phyloP scores from a whole-genome alignment of 2,888 invertebrate species.

The Mayetiola destructor region DNA sequence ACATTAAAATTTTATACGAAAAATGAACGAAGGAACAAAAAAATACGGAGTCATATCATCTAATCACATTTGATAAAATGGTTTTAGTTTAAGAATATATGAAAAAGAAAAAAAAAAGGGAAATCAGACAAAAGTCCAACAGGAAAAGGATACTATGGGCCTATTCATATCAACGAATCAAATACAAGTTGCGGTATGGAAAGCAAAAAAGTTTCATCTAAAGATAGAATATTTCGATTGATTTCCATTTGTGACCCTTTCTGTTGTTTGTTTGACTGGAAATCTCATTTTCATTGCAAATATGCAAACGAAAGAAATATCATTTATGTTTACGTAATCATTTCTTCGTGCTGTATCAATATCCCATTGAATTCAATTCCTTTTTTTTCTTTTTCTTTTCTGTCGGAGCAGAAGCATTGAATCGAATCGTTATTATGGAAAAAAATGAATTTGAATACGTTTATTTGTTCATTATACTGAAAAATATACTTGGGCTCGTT shows the following conservation, averaged over 20 bases:
- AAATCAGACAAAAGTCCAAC: neutral
- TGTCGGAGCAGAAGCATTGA: too few species aligned
- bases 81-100: neutral
- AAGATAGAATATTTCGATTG: neutral
- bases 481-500: neutral
- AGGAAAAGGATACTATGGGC: neutral
- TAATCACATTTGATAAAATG: too few species aligned
- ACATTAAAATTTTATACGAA: neutral
- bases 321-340: conserved; percentile 1
- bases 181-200: neutral
- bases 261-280: too few species aligned
- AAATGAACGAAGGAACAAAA: neutral
- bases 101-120: neutral
- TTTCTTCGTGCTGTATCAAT: neutral
- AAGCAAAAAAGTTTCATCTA: neutral
- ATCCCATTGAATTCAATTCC: too few species aligned
- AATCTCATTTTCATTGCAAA: too few species aligned
- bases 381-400: too few species aligned
- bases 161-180: neutral
- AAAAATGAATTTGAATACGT: too few species aligned
- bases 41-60: too few species aligned
- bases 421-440: too few species aligned
- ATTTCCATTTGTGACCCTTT: neutral
- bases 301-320: too few species aligned
- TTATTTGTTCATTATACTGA: too few species aligned